Conservation (phyloP, 2,797 vertebrate species). For the Pygocentrus nattereri region DNA sequence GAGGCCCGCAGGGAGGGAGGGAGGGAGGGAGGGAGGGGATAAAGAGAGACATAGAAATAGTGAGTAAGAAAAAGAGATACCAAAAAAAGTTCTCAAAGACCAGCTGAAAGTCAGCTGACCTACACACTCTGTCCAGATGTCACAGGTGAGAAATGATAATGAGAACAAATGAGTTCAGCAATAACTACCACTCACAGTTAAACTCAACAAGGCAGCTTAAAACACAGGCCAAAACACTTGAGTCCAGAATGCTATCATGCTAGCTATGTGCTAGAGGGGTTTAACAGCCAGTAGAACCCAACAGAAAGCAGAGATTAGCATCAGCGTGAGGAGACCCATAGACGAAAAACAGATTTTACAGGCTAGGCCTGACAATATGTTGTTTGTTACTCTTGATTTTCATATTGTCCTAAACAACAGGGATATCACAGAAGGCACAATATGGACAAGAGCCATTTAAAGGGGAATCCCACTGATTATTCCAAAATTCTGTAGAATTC, state of each 20-base stretch:
- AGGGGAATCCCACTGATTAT: no score
- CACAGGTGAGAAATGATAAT: conserved; percentile 31
- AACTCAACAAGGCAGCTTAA: not conserved
- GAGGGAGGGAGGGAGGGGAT: conserved; percentile 43
- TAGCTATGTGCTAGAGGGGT: not conserved
- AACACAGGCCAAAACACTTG: not conserved
- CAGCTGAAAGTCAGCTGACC: conserved; percentile 35
- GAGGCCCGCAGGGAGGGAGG: conserved; percentile 38
- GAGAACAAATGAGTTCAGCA: conserved; percentile 17
- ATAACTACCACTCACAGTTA: not conserved
- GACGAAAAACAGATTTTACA: not conserved
- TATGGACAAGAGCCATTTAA: no score
- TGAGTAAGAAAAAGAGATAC: conserved; percentile 47
- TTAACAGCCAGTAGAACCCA: not conserved
- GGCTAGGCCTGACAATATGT: not conserved
- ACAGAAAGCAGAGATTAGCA: conserved; percentile 29
- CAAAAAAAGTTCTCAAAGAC: conserved; percentile 20
- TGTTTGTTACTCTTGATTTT: no score
- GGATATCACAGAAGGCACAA: no score
- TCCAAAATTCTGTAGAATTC: no score
- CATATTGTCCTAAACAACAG: no score
- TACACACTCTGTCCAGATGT: conserved; percentile 18
- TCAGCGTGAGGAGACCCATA: not conserved
- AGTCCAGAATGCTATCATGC: not conserved
- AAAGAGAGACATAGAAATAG: conserved; percentile 34